Percentiles rank a stretch among this genome's conserved stretches.
phyloP scores from a whole-genome alignment of 2,888 invertebrate species.

The Chrysotoxum bicinctum region DNA sequence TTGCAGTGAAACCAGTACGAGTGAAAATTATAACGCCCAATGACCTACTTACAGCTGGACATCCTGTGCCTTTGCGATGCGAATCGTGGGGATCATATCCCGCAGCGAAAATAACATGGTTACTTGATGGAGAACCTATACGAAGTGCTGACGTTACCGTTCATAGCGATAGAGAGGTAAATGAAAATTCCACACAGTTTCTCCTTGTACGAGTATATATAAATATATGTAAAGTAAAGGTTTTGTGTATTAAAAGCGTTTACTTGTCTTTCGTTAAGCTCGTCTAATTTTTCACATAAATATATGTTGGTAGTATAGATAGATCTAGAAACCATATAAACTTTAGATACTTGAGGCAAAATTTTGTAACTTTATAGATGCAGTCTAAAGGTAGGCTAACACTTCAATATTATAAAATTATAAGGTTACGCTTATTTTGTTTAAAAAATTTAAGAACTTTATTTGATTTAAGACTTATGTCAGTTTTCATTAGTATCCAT shows the following conservation, averaged over 20 bases:
- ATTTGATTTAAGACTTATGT: too few relatives aligned
- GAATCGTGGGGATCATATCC: conserved; percentile 92
- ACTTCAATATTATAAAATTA: too few relatives aligned
- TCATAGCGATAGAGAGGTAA: conserved; percentile 82
- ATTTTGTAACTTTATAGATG: too few relatives aligned
- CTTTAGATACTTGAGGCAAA: too few relatives aligned
- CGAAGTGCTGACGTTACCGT: conserved; percentile 85
- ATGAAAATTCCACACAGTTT: conserved; percentile 26
- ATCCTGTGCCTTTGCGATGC: conserved; percentile 88
- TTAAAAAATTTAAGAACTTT: too few relatives aligned
- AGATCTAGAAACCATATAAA: too few relatives aligned
- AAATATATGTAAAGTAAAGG: not conserved
- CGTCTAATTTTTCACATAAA: not conserved
- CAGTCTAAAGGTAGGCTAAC: too few relatives aligned
- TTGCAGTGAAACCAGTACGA: conserved; percentile 89
- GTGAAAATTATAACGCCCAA: conserved; percentile 88
- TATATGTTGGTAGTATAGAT: too few relatives aligned
- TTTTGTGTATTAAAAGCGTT: conserved; percentile 23
- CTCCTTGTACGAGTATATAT: not conserved
- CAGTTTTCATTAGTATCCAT: too few relatives aligned
- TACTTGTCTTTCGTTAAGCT: conserved; percentile 10
- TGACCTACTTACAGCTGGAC: conserved; percentile 88
- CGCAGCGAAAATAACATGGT: conserved; percentile 91
- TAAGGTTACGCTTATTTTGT: too few relatives aligned
- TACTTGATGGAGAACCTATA: conserved; percentile 87